Evolutionary conservation across 2,113 vertebrate species (phyloP).

Genomic region (Stigmatopora argus): DNA sequence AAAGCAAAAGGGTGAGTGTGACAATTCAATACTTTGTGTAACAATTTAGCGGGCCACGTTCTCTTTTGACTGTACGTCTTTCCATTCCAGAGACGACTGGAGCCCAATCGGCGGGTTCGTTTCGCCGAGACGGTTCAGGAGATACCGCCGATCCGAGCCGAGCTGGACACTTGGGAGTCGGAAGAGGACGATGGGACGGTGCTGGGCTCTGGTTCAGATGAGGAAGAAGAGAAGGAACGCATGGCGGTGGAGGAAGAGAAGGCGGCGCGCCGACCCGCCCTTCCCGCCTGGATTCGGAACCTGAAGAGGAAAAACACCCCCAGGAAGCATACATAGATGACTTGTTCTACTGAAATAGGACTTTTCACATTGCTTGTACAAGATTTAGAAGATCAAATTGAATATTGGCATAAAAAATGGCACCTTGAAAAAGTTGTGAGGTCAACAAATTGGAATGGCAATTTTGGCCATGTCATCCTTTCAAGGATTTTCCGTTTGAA

Average conservation of each 20-base stretch:
- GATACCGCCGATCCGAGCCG: constrained; percentile 33
- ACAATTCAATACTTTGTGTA: not conserved
- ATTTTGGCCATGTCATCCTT: no score
- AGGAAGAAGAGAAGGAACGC: constrained; percentile 41
- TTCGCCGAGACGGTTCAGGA: constrained; percentile 62
- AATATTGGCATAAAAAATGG: not conserved
- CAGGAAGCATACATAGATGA: constrained; percentile 39
- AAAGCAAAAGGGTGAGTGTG: constrained; percentile 64
- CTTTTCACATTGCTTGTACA: not conserved
- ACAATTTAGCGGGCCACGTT: not conserved
- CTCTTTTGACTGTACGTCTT: not conserved
- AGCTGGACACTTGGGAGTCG: constrained; percentile 19
- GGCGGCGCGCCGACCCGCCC: constrained; percentile 22
- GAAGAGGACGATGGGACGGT: constrained; percentile 40
- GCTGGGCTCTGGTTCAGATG: constrained; percentile 32
- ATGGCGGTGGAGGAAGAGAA: constrained; percentile 4
- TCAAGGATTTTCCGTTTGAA: not conserved
- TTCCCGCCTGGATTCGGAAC: constrained; percentile 65
- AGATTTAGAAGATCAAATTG: not conserved
- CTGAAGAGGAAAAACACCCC: constrained; percentile 56
- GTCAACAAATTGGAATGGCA: not conserved
- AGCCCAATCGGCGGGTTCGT: constrained; percentile 55
- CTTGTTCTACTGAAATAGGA: not conserved
- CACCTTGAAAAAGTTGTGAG: not conserved
- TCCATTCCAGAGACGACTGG: constrained; percentile 58